Evolutionary conservation across 64 coral and sea anemone species (phyloP), one percentile per base, ranked within the genome.

Genomic region (Catalaphyllia jardinei): DNA sequence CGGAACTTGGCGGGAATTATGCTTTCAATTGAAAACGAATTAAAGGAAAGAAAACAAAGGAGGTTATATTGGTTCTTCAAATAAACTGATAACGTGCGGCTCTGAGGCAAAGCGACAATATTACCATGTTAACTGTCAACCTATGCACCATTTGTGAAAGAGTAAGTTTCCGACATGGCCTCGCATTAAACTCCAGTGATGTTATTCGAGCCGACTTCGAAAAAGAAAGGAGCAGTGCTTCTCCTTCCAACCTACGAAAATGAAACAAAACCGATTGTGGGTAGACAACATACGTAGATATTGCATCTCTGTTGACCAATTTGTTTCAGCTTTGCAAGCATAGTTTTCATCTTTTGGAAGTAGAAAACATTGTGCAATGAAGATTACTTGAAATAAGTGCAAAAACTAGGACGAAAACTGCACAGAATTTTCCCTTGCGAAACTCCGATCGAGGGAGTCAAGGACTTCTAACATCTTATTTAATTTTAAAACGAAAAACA

Each of bases 11-110:
- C 19, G 11, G 9, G 20, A 60, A 27, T 85, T 3, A 35, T 51
- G 25, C 24, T 24, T 50, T 57, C 20, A 85, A 85, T 28, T 52
- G 63, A 71, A 85, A 64, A 71, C 35, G 4, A 85, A 46, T 46
- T 46, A 46, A 71, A 85, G 6, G 46, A 67, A n/a, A 9, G 52
- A 51, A 51, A 85, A 85, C 62, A 85, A 85, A 64, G 25, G 81
- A 63, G 8, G 33, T 14, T 28, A 85, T 85, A 85, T 71, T 85
- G 14, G 38, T 38, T 63, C 12, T 11, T 22, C 20, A 69, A 69
- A 69, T 27, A 25, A 69, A 69, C 25, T 27, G 65, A 69, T 77
- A 77, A 77, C 62, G 24, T 39, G 31, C 61, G 27, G 33, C 38
- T 69, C 29, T 52, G 81, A 33, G 42, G 65, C 33, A 71, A 22